Evolutionary conservation across 1,140 invertebrate species (phyloP).

Genomic region (Caenorhabditis elegans): DNA sequence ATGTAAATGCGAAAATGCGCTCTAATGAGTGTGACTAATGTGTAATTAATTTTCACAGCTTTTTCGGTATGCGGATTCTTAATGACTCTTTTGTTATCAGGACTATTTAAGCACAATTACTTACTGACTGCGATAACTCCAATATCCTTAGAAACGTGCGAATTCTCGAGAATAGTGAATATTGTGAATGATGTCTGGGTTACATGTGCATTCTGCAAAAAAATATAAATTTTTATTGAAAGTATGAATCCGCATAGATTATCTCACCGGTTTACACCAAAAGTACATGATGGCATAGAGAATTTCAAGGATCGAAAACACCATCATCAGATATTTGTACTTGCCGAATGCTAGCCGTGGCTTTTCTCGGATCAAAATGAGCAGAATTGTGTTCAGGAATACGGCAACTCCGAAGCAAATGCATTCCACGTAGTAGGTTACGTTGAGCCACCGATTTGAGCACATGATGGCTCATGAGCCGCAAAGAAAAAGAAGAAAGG

Average conservation of each 20-base stretch:
- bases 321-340: conserved; percentile 1
- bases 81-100: no score
- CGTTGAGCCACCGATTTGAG: background rate
- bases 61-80: no score
- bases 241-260: no score
- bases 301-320: background rate
- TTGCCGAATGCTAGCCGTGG: background rate
- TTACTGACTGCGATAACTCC: background rate
- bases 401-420: background rate
- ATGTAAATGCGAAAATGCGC: no score
- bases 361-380: background rate
- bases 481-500: background rate
- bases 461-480: background rate
- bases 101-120: no score
- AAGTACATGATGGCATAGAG: background rate
- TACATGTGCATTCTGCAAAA: background rate
- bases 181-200: background rate
- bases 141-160: background rate
- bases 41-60: no score
- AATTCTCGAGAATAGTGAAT: background rate
- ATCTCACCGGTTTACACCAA: background rate
- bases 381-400: background rate
- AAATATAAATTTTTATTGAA: background rate
- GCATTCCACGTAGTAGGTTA: background rate
- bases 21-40: no score